Percentiles rank a stretch among this genome's conserved stretches.
phyloP scores from a whole-genome alignment of 2,797 vertebrate species.

The Sebastiscus tertius region DNA sequence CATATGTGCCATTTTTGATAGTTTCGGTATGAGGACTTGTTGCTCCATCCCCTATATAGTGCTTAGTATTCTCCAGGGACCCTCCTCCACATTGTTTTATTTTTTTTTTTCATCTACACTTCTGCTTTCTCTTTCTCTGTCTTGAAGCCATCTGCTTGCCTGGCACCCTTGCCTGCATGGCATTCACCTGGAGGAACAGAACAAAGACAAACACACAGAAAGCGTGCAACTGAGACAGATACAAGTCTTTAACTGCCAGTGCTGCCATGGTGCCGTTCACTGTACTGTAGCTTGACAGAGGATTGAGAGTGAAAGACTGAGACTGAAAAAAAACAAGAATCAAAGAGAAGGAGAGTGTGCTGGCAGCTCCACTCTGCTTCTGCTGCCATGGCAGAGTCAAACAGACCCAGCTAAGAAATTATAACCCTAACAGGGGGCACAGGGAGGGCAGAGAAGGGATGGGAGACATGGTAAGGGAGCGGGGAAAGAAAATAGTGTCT shows the following conservation, averaged over 20 bases:
- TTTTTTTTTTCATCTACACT: neutral
- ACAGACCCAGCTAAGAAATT: conserved; percentile 44
- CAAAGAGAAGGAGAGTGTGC: conserved; percentile 24
- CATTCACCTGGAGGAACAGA: conserved; percentile 54
- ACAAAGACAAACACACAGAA: conserved; percentile 15
- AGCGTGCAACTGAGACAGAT: conserved; percentile 33
- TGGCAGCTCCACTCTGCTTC: conserved; percentile 39
- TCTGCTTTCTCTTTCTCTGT: conserved; percentile 19
- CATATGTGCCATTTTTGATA: neutral
- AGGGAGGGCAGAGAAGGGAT: conserved; percentile 19
- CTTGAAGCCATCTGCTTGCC: conserved; percentile 74
- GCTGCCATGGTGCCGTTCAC: conserved; percentile 38
- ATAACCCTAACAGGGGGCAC: conserved; percentile 31
- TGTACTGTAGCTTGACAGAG: conserved; percentile 33
- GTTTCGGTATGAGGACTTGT: neutral
- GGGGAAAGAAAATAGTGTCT: conserved; percentile 44
- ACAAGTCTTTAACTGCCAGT: conserved; percentile 32
- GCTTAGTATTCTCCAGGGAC: conserved; percentile 35
- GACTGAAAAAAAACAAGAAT: neutral
- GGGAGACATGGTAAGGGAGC: conserved; percentile 2
- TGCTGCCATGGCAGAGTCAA: conserved; percentile 43
- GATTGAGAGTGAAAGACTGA: conserved; percentile 16
- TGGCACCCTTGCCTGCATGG: conserved; percentile 41
- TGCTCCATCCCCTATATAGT: neutral
- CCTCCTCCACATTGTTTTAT: neutral